Evolutionary conservation across 2,888 invertebrate species (phyloP).

Genomic region (Uloborus plumipes): DNA sequence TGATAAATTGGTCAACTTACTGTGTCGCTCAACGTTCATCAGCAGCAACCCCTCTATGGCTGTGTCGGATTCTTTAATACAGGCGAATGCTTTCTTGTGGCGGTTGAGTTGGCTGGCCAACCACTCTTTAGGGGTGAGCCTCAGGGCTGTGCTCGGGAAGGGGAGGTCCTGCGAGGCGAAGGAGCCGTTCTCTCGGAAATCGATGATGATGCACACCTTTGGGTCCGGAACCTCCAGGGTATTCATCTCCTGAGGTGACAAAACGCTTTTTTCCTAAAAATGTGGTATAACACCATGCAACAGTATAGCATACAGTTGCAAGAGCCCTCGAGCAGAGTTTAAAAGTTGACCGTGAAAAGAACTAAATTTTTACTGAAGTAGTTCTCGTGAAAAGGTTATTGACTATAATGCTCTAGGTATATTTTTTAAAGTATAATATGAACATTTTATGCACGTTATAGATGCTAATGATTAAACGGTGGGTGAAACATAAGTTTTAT

Average conservation of each 20-base stretch:
- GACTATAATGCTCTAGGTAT: too few relatives aligned
- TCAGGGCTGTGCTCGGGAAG: constrained; percentile 55
- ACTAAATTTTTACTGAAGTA: too few relatives aligned
- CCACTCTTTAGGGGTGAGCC: constrained; percentile 61
- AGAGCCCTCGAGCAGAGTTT: not conserved
- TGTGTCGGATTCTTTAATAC: constrained; percentile 48
- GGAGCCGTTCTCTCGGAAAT: constrained; percentile 60
- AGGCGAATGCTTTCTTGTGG: constrained; percentile 53
- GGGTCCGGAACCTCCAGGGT: constrained; percentile 57
- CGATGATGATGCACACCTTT: constrained; percentile 62
- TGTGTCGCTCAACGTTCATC: constrained; percentile 64
- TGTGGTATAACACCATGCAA: constrained; percentile 32
- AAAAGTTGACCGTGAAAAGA: too few relatives aligned
- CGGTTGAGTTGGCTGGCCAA: constrained; percentile 50
- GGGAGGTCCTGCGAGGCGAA: constrained; percentile 62
- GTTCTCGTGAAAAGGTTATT: too few relatives aligned
- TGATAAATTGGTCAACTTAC: constrained; percentile 30
- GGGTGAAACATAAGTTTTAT: too few relatives aligned
- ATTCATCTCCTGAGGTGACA: constrained; percentile 56
- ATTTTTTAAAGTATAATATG: too few relatives aligned
- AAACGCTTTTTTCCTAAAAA: constrained; percentile 41
- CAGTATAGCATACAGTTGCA: constrained; percentile 2
- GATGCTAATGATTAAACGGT: too few relatives aligned
- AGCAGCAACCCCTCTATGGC: constrained; percentile 62
- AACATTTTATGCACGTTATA: too few relatives aligned